These are phyloP conservation scores for Volucella zonaria DNA, from an alignment of 2,888 invertebrate genomes.

Conservation along the genomic window DNA sequence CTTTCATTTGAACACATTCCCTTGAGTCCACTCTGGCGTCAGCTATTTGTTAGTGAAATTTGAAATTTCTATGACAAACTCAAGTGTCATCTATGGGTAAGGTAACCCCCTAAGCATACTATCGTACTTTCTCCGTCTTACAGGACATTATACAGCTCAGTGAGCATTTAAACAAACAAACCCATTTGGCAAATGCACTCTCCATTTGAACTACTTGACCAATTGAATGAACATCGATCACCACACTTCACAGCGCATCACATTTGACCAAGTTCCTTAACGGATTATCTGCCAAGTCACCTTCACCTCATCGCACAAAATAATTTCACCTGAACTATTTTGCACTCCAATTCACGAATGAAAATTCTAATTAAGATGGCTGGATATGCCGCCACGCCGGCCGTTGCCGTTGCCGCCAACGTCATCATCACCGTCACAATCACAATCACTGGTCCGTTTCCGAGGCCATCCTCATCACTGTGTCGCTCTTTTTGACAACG, in stretches of 20 bases:
- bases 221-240: constrained; percentile 49
- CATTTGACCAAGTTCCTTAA: constrained; percentile 57
- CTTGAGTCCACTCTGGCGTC: constrained; percentile 8
- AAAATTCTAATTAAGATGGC: constrained; percentile 70
- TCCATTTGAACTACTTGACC: constrained; percentile 68
- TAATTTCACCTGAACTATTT: constrained; percentile 72
- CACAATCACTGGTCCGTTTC: background rate
- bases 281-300: constrained; percentile 58
- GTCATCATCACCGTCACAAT: constrained; percentile 21
- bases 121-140: constrained; percentile 65
- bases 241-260: constrained; percentile 35
- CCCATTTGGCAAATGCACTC: constrained; percentile 52
- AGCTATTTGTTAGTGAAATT: constrained; percentile 38
- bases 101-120: constrained; percentile 33
- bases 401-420: constrained; percentile 20
- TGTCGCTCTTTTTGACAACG: constrained; percentile 51
- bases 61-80: constrained; percentile 50
- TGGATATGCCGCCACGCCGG: background rate
- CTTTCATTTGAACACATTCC: background rate
- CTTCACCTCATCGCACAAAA: constrained; percentile 54
- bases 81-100: constrained; percentile 40
- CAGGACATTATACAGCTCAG: constrained; percentile 62
- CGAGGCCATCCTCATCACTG: constrained; percentile 41
- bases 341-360: constrained; percentile 71
- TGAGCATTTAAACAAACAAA: constrained; percentile 53